These are phyloP conservation scores for Tupiocoris notatus DNA, from an alignment of 2,888 invertebrate genomes.

Conservation along the genomic window DNA sequence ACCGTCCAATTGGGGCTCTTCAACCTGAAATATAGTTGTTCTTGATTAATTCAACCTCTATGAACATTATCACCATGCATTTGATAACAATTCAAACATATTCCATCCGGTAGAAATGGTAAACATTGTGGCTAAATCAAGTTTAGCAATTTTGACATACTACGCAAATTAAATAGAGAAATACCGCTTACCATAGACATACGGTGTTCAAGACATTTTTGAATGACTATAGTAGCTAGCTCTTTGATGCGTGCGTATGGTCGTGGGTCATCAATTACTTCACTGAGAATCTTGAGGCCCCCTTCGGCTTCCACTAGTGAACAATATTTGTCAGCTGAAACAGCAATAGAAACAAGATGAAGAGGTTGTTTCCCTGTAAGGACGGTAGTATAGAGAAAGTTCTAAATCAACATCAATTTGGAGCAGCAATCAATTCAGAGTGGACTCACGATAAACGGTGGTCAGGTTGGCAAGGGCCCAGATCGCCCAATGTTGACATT, in stretches of 20 bases:
- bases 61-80: no score
- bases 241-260: constrained; percentile 68
- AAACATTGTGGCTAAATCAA: no score
- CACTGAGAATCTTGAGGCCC: constrained; percentile 71
- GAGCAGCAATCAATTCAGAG: no score
- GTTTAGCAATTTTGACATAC: no score
- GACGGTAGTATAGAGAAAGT: no score
- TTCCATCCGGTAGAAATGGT: no score
- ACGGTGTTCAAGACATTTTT: constrained; percentile 29
- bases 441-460: constrained; percentile 79
- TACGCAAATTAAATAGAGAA: no score
- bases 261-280: constrained; percentile 62
- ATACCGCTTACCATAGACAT: constrained; percentile 8
- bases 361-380: no score
- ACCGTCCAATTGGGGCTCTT: constrained; percentile 33
- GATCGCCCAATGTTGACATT: constrained; percentile 94
- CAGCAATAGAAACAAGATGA: background rate
- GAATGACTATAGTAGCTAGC: constrained; percentile 57
- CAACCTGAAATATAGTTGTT: constrained; percentile 27
- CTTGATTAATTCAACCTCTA: no score
- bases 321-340: constrained; percentile 89
- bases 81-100: background rate
- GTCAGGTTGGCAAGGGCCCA: constrained; percentile 98
- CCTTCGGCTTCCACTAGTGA: constrained; percentile 80
- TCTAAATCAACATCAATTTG: no score